Evolutionary conservation across 2,797 vertebrate genomes (phyloP), one percentile per base, ranked within the genome.

Genomic region (Intellagama lesueurii): DNA sequence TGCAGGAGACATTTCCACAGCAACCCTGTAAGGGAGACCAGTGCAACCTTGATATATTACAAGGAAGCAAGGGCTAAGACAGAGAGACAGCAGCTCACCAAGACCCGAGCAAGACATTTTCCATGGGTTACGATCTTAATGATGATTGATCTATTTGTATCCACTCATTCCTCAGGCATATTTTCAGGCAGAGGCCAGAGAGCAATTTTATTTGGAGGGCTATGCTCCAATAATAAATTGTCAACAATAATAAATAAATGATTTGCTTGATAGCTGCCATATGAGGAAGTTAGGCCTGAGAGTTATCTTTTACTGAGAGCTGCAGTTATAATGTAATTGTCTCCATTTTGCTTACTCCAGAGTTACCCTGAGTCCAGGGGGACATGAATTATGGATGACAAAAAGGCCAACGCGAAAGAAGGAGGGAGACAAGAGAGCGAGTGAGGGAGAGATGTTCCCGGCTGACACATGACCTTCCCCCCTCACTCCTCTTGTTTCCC

Each of bases 351-450:
- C 19, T 60, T 47, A 19, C 0, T 81, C n/a, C 72, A 79, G n/a
- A 78, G n/a, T 6, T 3, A 56, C 24, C 85, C 90, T 82, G 1
- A 11, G 89, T 91, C 91, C 85, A 70, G 7, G 81, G 88, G 30
- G 78, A 17, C 14, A 0, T 56, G 69, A 91, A 89, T 94, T 90
- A 90, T 87, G 76, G 52, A 60, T 70, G 87, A 90, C 19, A 82
- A 85, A 56, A 0, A 0, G 70, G 17, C 47, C 83, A 4, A 73
- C 60, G 1, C 87, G 90, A 76, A 79, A 77, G 64, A 78, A 87
- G 0, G 82, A 75, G 66, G 19, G 77, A 66, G 66, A 64, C 40
- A 12, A 68, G n/a, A n/a, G 17, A 72, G 52, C 82, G 24, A 11
- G 72, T 70, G 64, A 88, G n/a, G 12, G 72, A 81, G 64, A 88